Evolutionary conservation across 2,888 invertebrate genomes (phyloP).

Genomic region (Apoderus coryli): DNA sequence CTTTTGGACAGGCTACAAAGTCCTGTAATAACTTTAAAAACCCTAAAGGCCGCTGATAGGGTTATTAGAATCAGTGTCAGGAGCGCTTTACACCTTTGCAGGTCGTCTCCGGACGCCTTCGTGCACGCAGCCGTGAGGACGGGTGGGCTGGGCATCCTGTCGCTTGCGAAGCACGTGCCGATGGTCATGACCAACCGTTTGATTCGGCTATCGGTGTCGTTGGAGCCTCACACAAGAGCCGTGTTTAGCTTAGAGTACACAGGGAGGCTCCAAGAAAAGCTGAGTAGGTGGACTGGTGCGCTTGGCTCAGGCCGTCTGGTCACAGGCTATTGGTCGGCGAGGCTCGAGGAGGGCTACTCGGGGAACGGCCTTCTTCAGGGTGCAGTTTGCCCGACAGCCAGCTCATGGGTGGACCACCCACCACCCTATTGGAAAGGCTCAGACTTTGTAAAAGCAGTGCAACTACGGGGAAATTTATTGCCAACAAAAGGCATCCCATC

Average conservation of each 20-base stretch:
- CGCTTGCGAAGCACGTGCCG: neutral
- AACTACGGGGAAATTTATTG: slow-evolving; percentile 20
- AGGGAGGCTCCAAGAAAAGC: no score
- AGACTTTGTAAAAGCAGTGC: slow-evolving; percentile 20
- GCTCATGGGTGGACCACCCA: slow-evolving; percentile 15
- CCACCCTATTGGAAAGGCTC: slow-evolving; percentile 19
- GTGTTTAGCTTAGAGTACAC: no score
- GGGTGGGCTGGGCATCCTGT: slow-evolving; percentile 12
- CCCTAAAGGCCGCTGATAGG: slow-evolving; percentile 6
- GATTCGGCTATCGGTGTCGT: no score
- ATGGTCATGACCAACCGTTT: neutral
- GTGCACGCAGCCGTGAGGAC: slow-evolving; percentile 17
- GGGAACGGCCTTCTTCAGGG: slow-evolving; percentile 13
- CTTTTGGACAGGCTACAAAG: no score
- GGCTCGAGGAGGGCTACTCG: slow-evolving; percentile 12
- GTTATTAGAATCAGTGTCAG: slow-evolving; percentile 10
- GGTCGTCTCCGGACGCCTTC: slow-evolving; percentile 24
- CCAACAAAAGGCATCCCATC: slow-evolving; percentile 22
- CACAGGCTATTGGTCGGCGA: slow-evolving; percentile 5
- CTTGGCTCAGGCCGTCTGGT: no score
- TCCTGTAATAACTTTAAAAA: slow-evolving; percentile 8
- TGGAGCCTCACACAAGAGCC: no score
- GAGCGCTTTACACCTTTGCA: slow-evolving; percentile 36
- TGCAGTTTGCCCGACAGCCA: neutral
- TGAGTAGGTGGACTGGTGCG: no score